These are phyloP conservation scores for Diploscapter pachys DNA, from an alignment of 1,140 invertebrate genomes.

Conservation along the genomic window DNA sequence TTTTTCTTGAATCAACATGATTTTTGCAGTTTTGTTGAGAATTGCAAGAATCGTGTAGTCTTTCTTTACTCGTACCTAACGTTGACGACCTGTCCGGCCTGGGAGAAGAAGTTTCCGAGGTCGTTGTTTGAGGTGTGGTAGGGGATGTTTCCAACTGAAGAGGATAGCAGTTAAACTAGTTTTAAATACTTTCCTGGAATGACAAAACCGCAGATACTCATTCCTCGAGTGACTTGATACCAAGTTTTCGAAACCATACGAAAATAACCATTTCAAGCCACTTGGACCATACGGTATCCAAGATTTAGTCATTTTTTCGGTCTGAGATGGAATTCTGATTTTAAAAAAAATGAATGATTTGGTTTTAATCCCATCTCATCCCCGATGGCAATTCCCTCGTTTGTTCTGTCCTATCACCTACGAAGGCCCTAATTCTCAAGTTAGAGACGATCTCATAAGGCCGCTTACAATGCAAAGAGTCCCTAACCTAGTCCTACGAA, in stretches of 20 bases:
- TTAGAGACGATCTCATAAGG: too few species aligned
- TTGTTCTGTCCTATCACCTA: too few species aligned
- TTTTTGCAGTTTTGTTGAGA: background rate
- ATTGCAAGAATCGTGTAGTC: background rate
- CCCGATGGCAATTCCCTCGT: too few species aligned
- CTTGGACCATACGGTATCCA: slow-evolving; percentile 7
- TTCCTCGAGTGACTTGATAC: slow-evolving; percentile 6
- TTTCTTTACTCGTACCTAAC: slow-evolving; percentile 28
- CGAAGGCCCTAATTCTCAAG: too few species aligned
- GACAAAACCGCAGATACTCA: background rate
- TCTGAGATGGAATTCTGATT: too few species aligned
- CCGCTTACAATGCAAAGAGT: too few species aligned
- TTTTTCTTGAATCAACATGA: too few species aligned
- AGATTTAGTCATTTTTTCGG: slow-evolving; percentile 2
- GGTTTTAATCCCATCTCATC: too few species aligned
- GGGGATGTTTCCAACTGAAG: slow-evolving; percentile 90
- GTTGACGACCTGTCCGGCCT: slow-evolving; percentile 78
- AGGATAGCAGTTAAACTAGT: background rate
- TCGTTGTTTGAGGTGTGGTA: slow-evolving; percentile 97
- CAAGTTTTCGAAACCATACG: background rate
- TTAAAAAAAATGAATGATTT: too few species aligned
- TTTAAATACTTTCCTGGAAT: slow-evolving; percentile 3
- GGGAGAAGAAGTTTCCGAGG: slow-evolving; percentile 93
- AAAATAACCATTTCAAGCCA: slow-evolving; percentile 8
- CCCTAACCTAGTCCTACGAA: too few species aligned